Percentiles rank a stretch among this genome's conserved stretches.
These are phyloP conservation scores for Scatophagus argus DNA, from an alignment of 2,113 vertebrate species.

Conservation along the genomic window DNA sequence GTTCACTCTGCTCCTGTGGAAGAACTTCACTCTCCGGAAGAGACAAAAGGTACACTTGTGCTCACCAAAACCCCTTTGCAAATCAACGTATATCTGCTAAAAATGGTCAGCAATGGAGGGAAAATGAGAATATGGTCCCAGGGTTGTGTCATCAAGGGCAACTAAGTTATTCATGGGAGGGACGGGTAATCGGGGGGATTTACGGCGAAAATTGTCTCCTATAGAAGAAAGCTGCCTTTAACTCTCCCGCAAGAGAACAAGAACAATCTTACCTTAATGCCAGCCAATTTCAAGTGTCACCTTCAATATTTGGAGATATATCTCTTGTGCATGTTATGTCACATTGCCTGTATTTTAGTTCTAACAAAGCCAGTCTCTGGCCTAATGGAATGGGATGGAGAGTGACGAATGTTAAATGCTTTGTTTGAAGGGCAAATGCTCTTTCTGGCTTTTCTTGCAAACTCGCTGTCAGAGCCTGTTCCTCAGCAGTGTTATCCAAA, in stretches of 20 bases:
- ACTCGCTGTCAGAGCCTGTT: background rate
- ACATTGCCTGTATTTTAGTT: slow-evolving; percentile 60
- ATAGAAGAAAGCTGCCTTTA: slow-evolving; percentile 71
- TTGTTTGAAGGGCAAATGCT: slow-evolving; percentile 65
- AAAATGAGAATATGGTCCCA: slow-evolving; percentile 54
- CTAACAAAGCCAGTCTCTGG: slow-evolving; percentile 56
- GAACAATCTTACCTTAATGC: slow-evolving; percentile 77
- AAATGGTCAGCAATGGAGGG: slow-evolving; percentile 58
- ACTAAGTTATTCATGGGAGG: slow-evolving; percentile 70
- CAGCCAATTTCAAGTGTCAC: slow-evolving; percentile 78
- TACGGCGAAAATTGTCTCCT: slow-evolving; percentile 69
- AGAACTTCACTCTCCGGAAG: slow-evolving; percentile 87
- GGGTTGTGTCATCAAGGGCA: slow-evolving; percentile 65
- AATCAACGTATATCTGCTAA: slow-evolving; percentile 54
- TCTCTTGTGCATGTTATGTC: slow-evolving; percentile 68
- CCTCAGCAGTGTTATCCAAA: background rate
- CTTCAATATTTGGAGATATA: slow-evolving; percentile 75
- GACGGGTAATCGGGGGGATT: slow-evolving; percentile 69
- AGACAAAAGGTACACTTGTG: slow-evolving; percentile 84
- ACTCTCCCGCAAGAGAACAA: slow-evolving; percentile 66
- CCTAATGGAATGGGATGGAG: slow-evolving; percentile 29
- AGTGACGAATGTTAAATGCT: slow-evolving; percentile 56
- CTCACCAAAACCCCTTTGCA: slow-evolving; percentile 30
- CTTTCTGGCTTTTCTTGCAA: slow-evolving; percentile 14
- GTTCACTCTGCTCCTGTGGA: slow-evolving; percentile 86